Conservation (phyloP, 2,113 vertebrate species). For the Nerophis lumbriciformis region DNA sequence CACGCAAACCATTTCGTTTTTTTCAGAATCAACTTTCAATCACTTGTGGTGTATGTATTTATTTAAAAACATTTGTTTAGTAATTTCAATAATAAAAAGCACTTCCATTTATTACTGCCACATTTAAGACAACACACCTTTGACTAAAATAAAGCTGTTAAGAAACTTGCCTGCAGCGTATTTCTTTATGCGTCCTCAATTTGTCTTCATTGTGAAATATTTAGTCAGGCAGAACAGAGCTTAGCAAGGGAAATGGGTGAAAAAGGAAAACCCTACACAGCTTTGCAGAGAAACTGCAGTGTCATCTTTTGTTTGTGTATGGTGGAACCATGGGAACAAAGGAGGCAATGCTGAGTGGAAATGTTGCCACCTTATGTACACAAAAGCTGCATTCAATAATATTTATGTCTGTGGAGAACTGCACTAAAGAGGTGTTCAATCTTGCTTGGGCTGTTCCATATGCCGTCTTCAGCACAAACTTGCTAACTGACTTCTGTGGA, state of each 20-base stretch:
- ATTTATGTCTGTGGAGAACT: conserved; percentile 32
- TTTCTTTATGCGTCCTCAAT: background rate
- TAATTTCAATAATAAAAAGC: conserved; percentile 18
- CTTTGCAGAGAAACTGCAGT: conserved; percentile 5
- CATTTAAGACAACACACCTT: conserved; percentile 11
- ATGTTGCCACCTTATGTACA: conserved; percentile 29
- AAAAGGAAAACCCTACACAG: background rate
- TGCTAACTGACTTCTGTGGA: background rate
- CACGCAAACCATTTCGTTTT: background rate
- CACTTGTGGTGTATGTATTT: conserved; percentile 28
- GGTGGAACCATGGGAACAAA: conserved; percentile 14
- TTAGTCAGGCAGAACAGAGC: background rate
- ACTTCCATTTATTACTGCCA: conserved; percentile 16
- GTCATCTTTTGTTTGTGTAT: conserved; percentile 14
- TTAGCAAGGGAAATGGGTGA: background rate
- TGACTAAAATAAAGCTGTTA: conserved; percentile 30
- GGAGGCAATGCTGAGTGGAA: conserved; percentile 9
- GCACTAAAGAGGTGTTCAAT: conserved; percentile 14
- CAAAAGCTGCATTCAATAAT: conserved; percentile 38
- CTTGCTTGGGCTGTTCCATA: background rate
- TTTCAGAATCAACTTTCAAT: conserved; percentile 4
- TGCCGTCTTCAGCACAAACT: background rate
- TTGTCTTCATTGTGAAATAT: background rate
- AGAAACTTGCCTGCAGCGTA: conserved; percentile 8
- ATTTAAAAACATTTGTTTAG: conserved; percentile 28